Evolutionary conservation across 2,888 invertebrate genomes (phyloP).

Genomic region (Dorcus hopei): DNA sequence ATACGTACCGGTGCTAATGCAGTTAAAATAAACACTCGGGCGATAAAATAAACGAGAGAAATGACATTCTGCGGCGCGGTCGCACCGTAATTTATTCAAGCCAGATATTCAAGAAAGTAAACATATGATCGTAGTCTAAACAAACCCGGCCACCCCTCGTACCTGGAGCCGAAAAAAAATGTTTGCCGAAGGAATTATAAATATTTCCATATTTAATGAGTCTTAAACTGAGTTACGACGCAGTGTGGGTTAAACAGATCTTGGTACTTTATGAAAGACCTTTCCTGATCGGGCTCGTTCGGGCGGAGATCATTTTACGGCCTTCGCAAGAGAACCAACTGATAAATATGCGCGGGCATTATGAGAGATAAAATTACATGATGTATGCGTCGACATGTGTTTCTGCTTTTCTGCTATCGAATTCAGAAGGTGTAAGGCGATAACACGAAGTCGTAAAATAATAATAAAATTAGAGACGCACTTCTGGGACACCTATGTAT

Average conservation of each 20-base stretch:
- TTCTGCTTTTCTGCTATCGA: too few species aligned
- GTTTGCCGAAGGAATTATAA: constrained; percentile 18
- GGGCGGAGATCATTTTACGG: not conserved
- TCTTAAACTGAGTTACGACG: constrained; percentile 14
- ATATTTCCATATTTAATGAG: constrained; percentile 25
- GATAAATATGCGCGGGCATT: not conserved
- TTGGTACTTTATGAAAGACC: constrained; percentile 4
- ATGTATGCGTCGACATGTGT: too few species aligned
- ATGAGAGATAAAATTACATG: too few species aligned
- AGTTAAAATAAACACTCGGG: constrained; percentile 14
- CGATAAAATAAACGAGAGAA: constrained; percentile 14
- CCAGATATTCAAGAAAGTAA: constrained; percentile 24
- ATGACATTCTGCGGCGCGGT: constrained; percentile 4
- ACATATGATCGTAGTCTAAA: constrained; percentile 28
- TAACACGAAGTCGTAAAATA: too few species aligned
- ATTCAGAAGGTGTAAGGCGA: too few species aligned
- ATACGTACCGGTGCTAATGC: not conserved
- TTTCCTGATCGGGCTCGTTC: constrained; percentile 1
- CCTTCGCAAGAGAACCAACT: not conserved
- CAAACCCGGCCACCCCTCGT: constrained; percentile 20
- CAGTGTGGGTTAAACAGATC: constrained; percentile 10
- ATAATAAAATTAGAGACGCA: too few species aligned
- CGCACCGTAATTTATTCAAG: constrained; percentile 13
- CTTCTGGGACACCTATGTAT: too few species aligned
- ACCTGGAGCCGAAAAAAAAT: constrained; percentile 21